A percentile compares a stretch with the other conserved stretches of the same genome.
Evolutionary conservation across 2,888 invertebrate species (phyloP).

Genomic region (Mimas tiliae): DNA sequence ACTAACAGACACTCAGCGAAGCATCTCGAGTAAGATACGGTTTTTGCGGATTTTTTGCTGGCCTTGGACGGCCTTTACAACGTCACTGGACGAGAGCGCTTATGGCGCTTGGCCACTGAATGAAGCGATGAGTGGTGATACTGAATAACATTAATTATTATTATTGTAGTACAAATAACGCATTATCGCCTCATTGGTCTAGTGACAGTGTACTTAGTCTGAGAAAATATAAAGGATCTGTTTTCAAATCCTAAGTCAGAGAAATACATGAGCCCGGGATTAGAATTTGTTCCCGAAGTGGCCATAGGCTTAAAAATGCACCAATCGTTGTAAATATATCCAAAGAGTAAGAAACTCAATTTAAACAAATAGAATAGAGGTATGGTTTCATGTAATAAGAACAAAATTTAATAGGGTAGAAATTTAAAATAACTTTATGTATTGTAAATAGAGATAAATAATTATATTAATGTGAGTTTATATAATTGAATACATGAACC

Average conservation of each 20-base stretch:
- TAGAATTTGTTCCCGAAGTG: too few relatives aligned
- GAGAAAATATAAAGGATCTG: too few relatives aligned
- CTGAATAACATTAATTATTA: neutral
- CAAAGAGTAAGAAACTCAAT: too few relatives aligned
- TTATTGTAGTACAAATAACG: neutral
- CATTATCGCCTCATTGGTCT: neutral
- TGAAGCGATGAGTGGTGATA: neutral
- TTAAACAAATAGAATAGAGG: too few relatives aligned
- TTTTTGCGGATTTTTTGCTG: constrained; percentile 21
- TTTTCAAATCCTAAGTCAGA: too few relatives aligned
- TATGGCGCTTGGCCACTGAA: constrained; percentile 19
- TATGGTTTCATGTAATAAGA: too few relatives aligned
- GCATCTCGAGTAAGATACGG: constrained; percentile 18
- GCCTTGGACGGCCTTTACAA: constrained; percentile 20
- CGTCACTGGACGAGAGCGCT: constrained; percentile 4
- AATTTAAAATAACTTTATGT: too few relatives aligned
- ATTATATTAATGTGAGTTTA: constrained; percentile 14
- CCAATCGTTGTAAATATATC: too few relatives aligned
- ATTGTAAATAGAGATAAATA: neutral
- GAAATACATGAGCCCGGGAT: too few relatives aligned
- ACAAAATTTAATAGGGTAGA: too few relatives aligned
- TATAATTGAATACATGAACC: constrained; percentile 11
- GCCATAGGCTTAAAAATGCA: too few relatives aligned
- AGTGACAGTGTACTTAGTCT: too few relatives aligned
- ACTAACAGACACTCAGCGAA: constrained; percentile 21